These are phyloP conservation scores for Philonicus albiceps DNA, from an alignment of 2,888 invertebrate genomes.

Conservation along the genomic window DNA sequence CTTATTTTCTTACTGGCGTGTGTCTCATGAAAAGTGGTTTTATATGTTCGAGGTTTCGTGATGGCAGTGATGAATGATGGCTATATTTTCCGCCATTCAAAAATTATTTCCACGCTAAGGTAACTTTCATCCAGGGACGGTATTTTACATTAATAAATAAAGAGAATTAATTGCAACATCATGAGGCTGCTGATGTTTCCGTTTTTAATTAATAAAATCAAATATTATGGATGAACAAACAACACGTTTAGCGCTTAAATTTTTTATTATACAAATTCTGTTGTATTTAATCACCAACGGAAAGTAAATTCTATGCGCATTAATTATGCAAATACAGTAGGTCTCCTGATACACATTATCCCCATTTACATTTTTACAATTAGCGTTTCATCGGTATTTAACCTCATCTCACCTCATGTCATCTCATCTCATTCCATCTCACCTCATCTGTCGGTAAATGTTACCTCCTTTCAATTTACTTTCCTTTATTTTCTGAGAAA, in stretches of 20 bases:
- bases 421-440: not conserved
- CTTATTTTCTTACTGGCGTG: not conserved
- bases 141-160: not conserved
- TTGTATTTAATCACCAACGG: not conserved
- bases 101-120: not conserved
- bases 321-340: not conserved
- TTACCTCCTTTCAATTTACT: not conserved
- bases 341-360: not conserved
- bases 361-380: not conserved
- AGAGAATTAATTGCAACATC: not conserved
- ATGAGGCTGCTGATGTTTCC: not conserved
- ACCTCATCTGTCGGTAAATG: not conserved
- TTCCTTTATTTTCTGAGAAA: not conserved
- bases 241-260: not conserved
- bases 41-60: slow-evolving; percentile 8
- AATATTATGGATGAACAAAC: not conserved
- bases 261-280: not conserved
- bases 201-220: not conserved
- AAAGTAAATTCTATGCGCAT: not conserved
- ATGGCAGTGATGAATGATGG: slow-evolving; percentile 23
- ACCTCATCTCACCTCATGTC: not conserved
- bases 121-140: not conserved
- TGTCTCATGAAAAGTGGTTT: not conserved
- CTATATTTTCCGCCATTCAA: not conserved
- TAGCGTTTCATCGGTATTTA: not conserved